These are phyloP conservation scores for Drosophila triauraria DNA, from an alignment of 1,140 invertebrate species.

Conservation along the genomic window DNA sequence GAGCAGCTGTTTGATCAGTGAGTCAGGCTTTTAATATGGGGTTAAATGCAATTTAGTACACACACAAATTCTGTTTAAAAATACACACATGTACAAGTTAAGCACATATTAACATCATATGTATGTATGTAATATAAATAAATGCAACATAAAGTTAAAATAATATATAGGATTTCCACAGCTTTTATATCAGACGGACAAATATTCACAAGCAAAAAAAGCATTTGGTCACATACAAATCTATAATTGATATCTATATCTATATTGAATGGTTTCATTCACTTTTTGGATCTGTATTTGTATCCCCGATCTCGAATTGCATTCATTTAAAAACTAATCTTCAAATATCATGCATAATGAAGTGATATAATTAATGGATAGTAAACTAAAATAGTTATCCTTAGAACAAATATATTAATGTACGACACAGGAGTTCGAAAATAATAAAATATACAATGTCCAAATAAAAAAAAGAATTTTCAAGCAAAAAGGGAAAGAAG, in stretches of 20 bases:
- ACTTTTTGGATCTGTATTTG: background rate
- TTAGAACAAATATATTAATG: background rate
- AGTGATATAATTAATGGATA: background rate
- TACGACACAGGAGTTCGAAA: background rate
- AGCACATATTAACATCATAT: background rate
- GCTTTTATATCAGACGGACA: background rate
- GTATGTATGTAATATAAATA: background rate
- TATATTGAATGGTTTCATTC: background rate
- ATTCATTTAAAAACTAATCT: background rate
- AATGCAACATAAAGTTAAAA: background rate
- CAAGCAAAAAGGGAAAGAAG: background rate
- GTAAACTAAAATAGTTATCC: background rate
- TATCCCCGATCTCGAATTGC: background rate
- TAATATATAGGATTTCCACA: background rate
- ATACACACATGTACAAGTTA: slow-evolving; percentile 5
- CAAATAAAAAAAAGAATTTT: background rate
- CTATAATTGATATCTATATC: too few relatives aligned
- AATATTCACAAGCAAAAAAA: background rate
- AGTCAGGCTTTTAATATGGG: slow-evolving; percentile 10
- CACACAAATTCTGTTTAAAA: background rate
- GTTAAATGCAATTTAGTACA: slow-evolving; percentile 9
- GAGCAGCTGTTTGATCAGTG: slow-evolving; percentile 36
- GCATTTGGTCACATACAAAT: background rate
- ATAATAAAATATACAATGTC: background rate
- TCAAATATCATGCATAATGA: background rate